phyloP scores from a whole-genome alignment of 2,113 vertebrate species.

The Mola mola region DNA sequence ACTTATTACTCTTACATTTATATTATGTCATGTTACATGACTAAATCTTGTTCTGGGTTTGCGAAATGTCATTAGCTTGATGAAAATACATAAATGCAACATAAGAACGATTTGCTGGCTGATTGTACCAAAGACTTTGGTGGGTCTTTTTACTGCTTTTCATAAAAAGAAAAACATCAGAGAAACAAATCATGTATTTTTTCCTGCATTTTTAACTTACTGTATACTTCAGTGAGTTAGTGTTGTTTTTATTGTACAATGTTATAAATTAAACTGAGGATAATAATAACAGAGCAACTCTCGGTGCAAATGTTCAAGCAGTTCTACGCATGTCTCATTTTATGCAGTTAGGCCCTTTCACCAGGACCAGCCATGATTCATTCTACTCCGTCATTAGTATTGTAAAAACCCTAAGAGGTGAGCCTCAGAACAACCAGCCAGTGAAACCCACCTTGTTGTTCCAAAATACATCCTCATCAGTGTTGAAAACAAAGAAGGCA shows the following conservation, averaged over 20 bases:
- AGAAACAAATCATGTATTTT: not conserved
- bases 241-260: not conserved
- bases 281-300: conserved; percentile 2
- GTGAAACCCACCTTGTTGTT: conserved; percentile 28
- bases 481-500: conserved; percentile 50
- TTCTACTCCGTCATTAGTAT: conserved; percentile 28
- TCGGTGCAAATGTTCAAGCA: too few species aligned
- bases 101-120: not conserved
- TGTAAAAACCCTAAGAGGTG: conserved; percentile 36
- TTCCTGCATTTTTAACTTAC: too few species aligned
- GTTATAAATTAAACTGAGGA: too few species aligned
- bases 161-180: not conserved
- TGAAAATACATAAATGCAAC: not conserved
- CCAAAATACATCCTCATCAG: conserved; percentile 44
- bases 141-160: too few species aligned
- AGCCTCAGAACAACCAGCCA: conserved; percentile 19
- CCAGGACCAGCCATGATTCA: too few species aligned
- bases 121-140: not conserved
- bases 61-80: not conserved
- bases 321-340: too few species aligned
- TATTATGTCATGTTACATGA: too few species aligned
- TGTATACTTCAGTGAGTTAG: too few species aligned
- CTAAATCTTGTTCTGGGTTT: not conserved
- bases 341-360: too few species aligned
- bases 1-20: too few species aligned